Percentiles rank a stretch among this genome's conserved stretches.
Conservation (phyloP, 2,888 invertebrate species). For the Xylota segnis region DNA sequence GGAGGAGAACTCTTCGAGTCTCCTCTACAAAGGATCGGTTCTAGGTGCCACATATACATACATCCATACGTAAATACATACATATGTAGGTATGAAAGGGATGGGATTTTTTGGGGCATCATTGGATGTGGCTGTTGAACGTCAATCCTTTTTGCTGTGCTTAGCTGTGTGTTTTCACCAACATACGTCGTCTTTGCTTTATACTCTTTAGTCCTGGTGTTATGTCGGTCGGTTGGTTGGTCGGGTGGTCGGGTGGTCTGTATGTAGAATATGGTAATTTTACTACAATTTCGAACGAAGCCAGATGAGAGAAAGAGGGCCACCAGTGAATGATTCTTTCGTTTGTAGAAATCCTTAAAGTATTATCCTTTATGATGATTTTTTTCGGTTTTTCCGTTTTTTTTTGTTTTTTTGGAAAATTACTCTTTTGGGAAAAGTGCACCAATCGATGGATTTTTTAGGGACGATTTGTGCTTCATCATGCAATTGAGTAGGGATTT, state of each 20-base stretch:
- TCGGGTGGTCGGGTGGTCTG: background rate
- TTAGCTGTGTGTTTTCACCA: constrained; percentile 26
- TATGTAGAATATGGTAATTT: constrained; percentile 53
- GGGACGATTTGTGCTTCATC: constrained; percentile 63
- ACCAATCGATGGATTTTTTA: constrained; percentile 67
- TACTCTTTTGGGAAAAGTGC: constrained; percentile 72
- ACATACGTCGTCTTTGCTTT: constrained; percentile 63
- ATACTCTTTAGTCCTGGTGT: constrained; percentile 45
- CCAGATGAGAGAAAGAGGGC: constrained; percentile 25
- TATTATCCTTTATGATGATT: constrained; percentile 72
- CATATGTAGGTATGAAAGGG: constrained; percentile 1
- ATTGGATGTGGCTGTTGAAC: constrained; percentile 73
- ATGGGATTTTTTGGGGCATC: constrained; percentile 62
- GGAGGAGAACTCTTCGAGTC: constrained; percentile 14
- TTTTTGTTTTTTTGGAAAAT: constrained; percentile 40
- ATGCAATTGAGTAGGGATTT: constrained; percentile 62
- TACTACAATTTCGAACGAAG: constrained; percentile 42
- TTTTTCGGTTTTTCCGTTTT: too few relatives aligned
- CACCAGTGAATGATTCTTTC: constrained; percentile 69
- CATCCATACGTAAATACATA: too few relatives aligned
- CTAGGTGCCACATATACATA: background rate
- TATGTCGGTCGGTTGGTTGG: background rate
- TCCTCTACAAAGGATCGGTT: constrained; percentile 32
- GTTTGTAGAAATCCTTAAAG: constrained; percentile 75
- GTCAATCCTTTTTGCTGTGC: constrained; percentile 64